These are phyloP conservation scores for Zaprionus lineosus DNA, from an alignment of 2,888 invertebrate species.

Conservation along the genomic window DNA sequence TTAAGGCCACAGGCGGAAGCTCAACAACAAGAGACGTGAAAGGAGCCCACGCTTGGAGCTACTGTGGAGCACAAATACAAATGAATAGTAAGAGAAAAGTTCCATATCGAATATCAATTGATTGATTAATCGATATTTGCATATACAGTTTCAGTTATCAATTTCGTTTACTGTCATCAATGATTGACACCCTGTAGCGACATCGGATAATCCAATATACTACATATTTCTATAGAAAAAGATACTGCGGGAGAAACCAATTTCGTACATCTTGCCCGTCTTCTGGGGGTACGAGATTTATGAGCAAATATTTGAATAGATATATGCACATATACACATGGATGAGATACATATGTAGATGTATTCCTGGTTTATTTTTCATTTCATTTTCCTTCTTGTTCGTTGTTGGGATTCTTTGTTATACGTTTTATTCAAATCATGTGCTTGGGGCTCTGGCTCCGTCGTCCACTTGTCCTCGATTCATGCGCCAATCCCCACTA, in stretches of 20 bases:
- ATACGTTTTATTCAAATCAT: conserved; percentile 69
- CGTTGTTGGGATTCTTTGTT: conserved; percentile 56
- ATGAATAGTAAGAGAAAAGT: background rate
- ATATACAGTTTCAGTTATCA: background rate
- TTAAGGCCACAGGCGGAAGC: background rate
- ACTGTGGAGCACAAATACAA: background rate
- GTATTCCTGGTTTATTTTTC: conserved; percentile 15
- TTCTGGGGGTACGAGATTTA: conserved; percentile 57
- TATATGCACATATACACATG: conserved; percentile 2
- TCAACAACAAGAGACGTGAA: background rate
- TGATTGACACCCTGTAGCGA: conserved; percentile 48
- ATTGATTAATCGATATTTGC: background rate
- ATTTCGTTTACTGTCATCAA: conserved; percentile 9
- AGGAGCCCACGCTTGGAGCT: background rate
- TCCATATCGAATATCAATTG: background rate
- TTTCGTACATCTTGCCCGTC: conserved; percentile 38
- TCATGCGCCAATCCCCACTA: conserved; percentile 36
- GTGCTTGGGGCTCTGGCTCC: conserved; percentile 47
- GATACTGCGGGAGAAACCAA: background rate
- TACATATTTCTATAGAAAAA: no score
- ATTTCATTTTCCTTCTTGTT: conserved; percentile 45
- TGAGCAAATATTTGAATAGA: conserved; percentile 50
- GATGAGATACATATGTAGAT: conserved; percentile 4
- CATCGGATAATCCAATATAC: background rate
- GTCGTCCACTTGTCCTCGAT: conserved; percentile 40